Percentiles rank a stretch among this genome's conserved stretches.
Conservation (phyloP, 2,888 invertebrate genomes). For the Altica lythri region DNA sequence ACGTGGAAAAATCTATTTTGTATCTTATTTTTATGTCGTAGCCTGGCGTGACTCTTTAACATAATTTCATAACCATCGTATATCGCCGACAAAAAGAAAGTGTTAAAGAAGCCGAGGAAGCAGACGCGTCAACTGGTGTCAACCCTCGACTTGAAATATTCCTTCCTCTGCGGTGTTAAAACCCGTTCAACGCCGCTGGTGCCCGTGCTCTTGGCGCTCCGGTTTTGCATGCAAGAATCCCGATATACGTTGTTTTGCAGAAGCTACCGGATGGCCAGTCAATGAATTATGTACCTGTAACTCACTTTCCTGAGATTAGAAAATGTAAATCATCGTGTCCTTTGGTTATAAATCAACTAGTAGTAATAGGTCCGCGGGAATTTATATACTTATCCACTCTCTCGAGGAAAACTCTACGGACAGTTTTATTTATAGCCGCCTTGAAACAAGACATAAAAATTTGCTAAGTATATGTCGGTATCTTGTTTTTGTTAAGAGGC, state of each 20-base stretch:
- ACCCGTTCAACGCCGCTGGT: constrained; percentile 49
- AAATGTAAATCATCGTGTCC: constrained; percentile 42
- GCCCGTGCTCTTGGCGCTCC: constrained; percentile 33
- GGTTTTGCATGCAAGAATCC: constrained; percentile 49
- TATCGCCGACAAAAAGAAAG: constrained; percentile 4
- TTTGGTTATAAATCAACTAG: constrained; percentile 34
- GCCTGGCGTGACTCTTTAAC: constrained; percentile 3
- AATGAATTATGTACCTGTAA: constrained; percentile 47
- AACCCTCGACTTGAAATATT: constrained; percentile 43
- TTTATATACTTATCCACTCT: constrained; percentile 37
- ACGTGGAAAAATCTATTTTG: constrained; percentile 2
- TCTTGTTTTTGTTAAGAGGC: constrained; percentile 31
- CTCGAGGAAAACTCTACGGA: constrained; percentile 28
- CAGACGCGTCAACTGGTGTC: constrained; percentile 19
- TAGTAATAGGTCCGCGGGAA: constrained; percentile 35
- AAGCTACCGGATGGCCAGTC: constrained; percentile 50
- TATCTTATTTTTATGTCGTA: not conserved
- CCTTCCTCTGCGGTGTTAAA: constrained; percentile 44
- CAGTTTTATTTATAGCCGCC: constrained; percentile 34
- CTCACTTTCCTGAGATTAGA: constrained; percentile 47
- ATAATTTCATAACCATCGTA: constrained; percentile 4
- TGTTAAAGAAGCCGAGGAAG: constrained; percentile 24
- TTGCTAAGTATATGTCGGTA: constrained; percentile 36
- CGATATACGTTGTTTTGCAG: constrained; percentile 43
- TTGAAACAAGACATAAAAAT: constrained; percentile 33